Evolutionary conservation across 2,888 invertebrate species (phyloP).

Genomic region (Parnassius smintheus): DNA sequence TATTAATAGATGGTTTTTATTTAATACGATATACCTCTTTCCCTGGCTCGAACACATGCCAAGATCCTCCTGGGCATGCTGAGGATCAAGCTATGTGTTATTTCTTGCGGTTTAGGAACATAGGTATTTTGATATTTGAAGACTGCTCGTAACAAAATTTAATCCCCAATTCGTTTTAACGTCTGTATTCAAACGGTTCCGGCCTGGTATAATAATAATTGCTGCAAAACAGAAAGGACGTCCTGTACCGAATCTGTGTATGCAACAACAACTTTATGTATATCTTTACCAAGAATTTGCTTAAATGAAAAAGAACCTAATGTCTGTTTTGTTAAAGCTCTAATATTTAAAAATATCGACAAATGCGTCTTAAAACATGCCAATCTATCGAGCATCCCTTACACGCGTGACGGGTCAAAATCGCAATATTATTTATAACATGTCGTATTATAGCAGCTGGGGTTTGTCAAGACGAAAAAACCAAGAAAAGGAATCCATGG

Average conservation of each 20-base stretch:
- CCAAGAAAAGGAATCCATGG: conserved; percentile 67
- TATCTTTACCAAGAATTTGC: conserved; percentile 35
- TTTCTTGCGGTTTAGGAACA: too few species aligned
- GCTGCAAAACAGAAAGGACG: conserved; percentile 77
- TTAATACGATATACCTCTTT: too few species aligned
- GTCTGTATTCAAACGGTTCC: conserved; percentile 62
- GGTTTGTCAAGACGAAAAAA: conserved; percentile 75
- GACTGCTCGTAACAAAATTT: conserved; percentile 4
- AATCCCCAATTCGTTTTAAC: conserved; percentile 32
- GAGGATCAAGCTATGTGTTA: too few species aligned
- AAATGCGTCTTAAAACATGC: conserved; percentile 32
- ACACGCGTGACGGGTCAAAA: conserved; percentile 77
- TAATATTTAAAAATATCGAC: conserved; percentile 26
- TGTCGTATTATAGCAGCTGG: conserved; percentile 75
- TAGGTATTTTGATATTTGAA: too few species aligned
- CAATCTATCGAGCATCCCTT: conserved; percentile 66
- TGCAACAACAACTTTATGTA: conserved; percentile 43
- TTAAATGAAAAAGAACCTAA: conserved; percentile 40
- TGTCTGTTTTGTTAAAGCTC: background rate
- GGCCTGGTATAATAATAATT: conserved; percentile 73
- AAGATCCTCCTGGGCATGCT: too few species aligned
- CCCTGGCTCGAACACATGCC: too few species aligned
- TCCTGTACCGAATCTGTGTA: conserved; percentile 70
- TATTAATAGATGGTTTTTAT: too few species aligned
- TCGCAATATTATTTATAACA: conserved; percentile 80